phyloP scores from a whole-genome alignment of 1,140 invertebrate species.

The Vollenhovia emeryi region DNA sequence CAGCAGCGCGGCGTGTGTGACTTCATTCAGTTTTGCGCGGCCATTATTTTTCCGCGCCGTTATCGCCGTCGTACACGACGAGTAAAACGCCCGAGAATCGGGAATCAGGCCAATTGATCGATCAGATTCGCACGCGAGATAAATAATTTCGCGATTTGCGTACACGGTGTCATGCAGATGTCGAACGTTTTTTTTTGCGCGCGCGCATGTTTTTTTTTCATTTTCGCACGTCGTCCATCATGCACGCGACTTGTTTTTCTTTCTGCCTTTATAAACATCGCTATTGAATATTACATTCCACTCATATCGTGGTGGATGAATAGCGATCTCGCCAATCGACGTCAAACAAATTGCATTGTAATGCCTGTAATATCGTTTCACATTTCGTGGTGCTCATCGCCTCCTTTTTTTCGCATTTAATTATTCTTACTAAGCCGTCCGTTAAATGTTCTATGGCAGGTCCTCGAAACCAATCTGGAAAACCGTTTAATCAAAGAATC shows the following conservation, averaged over 20 bases:
- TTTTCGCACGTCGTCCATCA: slow-evolving; percentile 1
- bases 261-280: slow-evolving; percentile 35
- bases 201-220: neutral
- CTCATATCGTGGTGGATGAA: neutral
- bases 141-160: slow-evolving; percentile 41
- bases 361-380: slow-evolving; percentile 22
- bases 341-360: slow-evolving; percentile 29
- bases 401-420: slow-evolving; percentile 9
- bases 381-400: slow-evolving; percentile 4
- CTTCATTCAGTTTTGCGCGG: slow-evolving; percentile 27
- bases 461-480: neutral
- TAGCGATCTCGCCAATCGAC: slow-evolving; percentile 33
- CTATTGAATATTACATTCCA: slow-evolving; percentile 38
- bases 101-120: slow-evolving; percentile 29
- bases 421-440: neutral
- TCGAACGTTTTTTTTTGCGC: slow-evolving; percentile 8
- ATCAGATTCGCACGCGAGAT: slow-evolving; percentile 7
- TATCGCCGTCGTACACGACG: slow-evolving; percentile 29
- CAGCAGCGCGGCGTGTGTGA: slow-evolving; percentile 17
- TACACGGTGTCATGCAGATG: slow-evolving; percentile 29
- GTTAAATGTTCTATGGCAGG: neutral
- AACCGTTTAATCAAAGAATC: slow-evolving; percentile 3
- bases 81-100: slow-evolving; percentile 25
- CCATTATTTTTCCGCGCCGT: slow-evolving; percentile 44
- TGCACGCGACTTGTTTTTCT: slow-evolving; percentile 33